A percentile compares a stretch with the other conserved stretches of the same genome.
Conservation (phyloP, 2,888 invertebrate species). For the Drosophila subquinaria region DNA sequence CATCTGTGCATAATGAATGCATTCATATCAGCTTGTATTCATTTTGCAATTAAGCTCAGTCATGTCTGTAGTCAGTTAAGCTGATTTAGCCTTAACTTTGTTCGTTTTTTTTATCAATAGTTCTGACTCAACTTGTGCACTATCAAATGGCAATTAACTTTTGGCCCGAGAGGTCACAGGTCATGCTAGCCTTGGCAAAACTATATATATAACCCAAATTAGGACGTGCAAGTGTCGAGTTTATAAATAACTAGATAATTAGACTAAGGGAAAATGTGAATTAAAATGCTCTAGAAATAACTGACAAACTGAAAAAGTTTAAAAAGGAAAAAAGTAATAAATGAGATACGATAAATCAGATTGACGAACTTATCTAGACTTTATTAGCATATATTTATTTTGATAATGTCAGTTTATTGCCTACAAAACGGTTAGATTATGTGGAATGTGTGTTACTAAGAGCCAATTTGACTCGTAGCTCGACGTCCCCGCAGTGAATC, state of each 20-base stretch:
- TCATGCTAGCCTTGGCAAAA: not conserved
- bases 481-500: conserved; percentile 42
- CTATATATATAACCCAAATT: not conserved
- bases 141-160: conserved; percentile 51
- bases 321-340: not conserved
- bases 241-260: conserved; percentile 4
- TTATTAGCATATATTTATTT: conserved; percentile 13
- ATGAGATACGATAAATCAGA: not conserved
- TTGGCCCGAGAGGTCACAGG: not conserved
- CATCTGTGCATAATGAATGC: conserved; percentile 61
- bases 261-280: not conserved
- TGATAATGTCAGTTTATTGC: conserved; percentile 15
- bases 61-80: not conserved
- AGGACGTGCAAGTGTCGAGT: conserved; percentile 1
- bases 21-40: conserved; percentile 54
- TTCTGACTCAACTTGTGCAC: conserved; percentile 11
- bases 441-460: conserved; percentile 31
- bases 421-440: conserved; percentile 17
- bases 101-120: conserved; percentile 20
- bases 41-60: conserved; percentile 54
- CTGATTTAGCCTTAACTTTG: conserved; percentile 5
- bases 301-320: not conserved
- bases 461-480: not conserved
- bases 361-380: conserved; percentile 8
- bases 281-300: conserved; percentile 7